phyloP scores from a whole-genome alignment of 2,113 vertebrate genomes.

The Bombycilla garrulus region DNA sequence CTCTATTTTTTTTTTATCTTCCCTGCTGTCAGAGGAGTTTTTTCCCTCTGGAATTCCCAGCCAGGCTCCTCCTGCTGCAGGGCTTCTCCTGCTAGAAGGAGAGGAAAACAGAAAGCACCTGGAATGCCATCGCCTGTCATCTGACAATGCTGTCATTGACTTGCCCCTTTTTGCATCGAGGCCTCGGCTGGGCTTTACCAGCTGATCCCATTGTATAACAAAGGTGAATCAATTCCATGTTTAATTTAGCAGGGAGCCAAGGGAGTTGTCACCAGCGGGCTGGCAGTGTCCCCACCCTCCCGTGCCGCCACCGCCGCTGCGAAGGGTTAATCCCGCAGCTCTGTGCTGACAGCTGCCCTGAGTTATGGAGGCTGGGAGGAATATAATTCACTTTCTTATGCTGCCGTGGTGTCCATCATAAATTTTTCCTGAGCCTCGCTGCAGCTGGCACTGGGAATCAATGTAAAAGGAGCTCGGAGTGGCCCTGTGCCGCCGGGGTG shows the following conservation, averaged over 20 bases:
- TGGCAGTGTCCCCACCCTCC: constrained; percentile 1
- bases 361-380: background rate
- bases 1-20: background rate
- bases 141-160: background rate
- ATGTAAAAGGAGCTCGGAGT: background rate
- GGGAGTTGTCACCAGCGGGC: constrained; percentile 25
- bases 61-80: background rate
- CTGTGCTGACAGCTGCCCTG: constrained; percentile 32
- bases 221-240: constrained; percentile 47
- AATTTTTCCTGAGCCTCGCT: constrained; percentile 7
- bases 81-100: background rate
- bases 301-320: background rate
- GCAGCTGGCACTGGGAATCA: constrained; percentile 55
- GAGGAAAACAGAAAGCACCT: background rate
- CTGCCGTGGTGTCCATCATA: background rate
- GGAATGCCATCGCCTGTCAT: background rate
- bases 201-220: constrained; percentile 23
- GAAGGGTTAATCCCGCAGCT: constrained; percentile 15
- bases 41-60: background rate
- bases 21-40: background rate
- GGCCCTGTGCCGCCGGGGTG: background rate
- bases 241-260: constrained; percentile 57
- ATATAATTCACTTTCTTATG: constrained; percentile 14
- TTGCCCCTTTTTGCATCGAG: background rate
- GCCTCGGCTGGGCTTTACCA: background rate